Base-by-base conservation (phyloP, 2,113 vertebrate species). In the Shinisaurus crocodilurus region DNA sequence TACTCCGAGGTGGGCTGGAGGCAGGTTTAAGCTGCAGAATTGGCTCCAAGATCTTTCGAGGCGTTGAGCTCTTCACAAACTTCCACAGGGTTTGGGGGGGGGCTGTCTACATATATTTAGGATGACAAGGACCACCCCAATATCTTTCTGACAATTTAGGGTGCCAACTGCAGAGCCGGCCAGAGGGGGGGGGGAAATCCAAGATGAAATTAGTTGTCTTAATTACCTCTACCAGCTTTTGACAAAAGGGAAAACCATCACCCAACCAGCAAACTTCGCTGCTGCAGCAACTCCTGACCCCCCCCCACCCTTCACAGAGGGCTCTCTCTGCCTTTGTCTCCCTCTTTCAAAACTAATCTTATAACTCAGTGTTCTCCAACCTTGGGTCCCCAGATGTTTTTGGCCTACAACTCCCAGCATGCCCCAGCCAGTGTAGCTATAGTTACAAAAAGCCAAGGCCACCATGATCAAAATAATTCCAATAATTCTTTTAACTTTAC, bases 81-180 rank as follows among this genome's bases (percentile, higher is more conserved):
- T 89, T 85, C 50, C 1, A 84, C 0, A 54, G 74, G 87, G 34
- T 5, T 72, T 72, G 74, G 34, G 72, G 82, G 90, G 91, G 1
- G 57, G 48, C 88, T 91, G 89, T 48, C 43, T 82, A 86, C 9
- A 77, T 43, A 65, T n/a, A 23, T 70, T 43, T 88, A 29, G 85
- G 88, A 77, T 16, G 89, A n/a, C 8, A 91, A 85, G 82, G 86
- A 87, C 0, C 16, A 45, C n/a, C 92, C 90, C 63, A 77, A 69
- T 87, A 94, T 83, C 7, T 79, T 57, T 72, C 50, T 29, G 34
- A 69, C 50, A 83, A 3, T 91, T 83, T 93, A 45, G 85, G 92
- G 74, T n/a, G 88, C 90, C 88, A 18, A 40, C 0, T 89, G 63
- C 85, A 20, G 74, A 3, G 70, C 60, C 13, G 75, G 37, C 88